Percentiles rank a stretch among this genome's conserved stretches.
phyloP scores from a whole-genome alignment of 2,888 invertebrate species.

The Mimumesa dahlbomi region DNA sequence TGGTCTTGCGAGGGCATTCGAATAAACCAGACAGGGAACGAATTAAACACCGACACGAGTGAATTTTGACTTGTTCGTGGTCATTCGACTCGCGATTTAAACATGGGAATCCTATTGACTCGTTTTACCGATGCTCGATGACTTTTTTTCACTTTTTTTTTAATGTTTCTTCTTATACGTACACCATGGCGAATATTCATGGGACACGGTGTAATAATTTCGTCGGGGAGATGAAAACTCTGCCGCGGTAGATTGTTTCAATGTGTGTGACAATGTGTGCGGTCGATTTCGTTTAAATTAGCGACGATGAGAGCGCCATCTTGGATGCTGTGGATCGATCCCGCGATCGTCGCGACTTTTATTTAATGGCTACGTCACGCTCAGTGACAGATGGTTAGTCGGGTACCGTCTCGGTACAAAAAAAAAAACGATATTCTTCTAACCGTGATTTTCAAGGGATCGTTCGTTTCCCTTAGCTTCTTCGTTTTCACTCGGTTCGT shows the following conservation, averaged over 20 bases:
- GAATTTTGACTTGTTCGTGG: slow-evolving; percentile 9
- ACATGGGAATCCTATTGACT: not conserved
- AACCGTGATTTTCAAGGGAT: slow-evolving; percentile 38
- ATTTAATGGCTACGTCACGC: slow-evolving; percentile 43
- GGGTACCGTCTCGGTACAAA: slow-evolving; percentile 13
- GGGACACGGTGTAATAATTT: not conserved
- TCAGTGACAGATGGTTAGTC: slow-evolving; percentile 49
- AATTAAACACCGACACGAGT: not conserved
- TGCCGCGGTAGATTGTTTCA: not conserved
- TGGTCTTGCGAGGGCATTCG: slow-evolving; percentile 50
- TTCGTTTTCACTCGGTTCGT: too few relatives aligned
- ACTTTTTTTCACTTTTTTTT: too few relatives aligned
- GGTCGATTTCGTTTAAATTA: not conserved
- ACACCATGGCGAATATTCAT: too few relatives aligned
- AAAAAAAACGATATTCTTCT: slow-evolving; percentile 32
- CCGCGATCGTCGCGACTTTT: slow-evolving; percentile 54
- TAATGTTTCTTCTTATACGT: too few relatives aligned
- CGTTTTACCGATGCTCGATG: not conserved
- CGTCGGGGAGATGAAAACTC: not conserved
- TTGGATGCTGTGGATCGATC: slow-evolving; percentile 34
- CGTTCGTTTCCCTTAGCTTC: slow-evolving; percentile 8
- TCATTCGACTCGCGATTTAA: not conserved
- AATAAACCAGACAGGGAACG: slow-evolving; percentile 34
- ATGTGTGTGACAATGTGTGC: not conserved
- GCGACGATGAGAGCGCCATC: slow-evolving; percentile 29